Evolutionary conservation across 64 coral and sea anemone genomes (phyloP), one percentile per base, ranked within the genome.

Genomic region (Platygyra sinensis): DNA sequence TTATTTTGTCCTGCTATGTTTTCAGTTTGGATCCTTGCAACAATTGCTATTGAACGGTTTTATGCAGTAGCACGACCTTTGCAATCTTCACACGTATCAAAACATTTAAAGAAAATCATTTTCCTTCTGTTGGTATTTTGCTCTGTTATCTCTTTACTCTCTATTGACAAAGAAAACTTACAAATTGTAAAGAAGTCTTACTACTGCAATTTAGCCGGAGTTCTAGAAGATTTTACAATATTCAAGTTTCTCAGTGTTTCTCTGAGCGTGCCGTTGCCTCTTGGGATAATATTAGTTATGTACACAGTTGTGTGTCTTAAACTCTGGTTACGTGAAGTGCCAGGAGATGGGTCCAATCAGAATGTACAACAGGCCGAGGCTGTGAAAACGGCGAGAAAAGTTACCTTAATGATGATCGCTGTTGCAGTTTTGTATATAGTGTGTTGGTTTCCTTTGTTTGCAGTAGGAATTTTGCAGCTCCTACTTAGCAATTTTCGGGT

Each of bases 381-480:
- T n/a, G 10, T 69, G 5, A 27, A 11, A 11, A 69, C 22, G n/a
- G 65, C 65, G n/a, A 69, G 65, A 25, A 69, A 69, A 27, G 65
- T 69, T 25, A 69, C 65, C n/a, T 2, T n/a, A 9, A 69, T 69
- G 65, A 69, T 69, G 65, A 25, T 69, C 24, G 65, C 24, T n/a
- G 10, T 69, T 27, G 22, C 10, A 2, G 65, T 69, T n/a, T 69
- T 55, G 22, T 57, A 27, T 55, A 4, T 29, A 1, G 8, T 79
- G 49, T 79, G 50, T n/a, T 79, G 76, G 76, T 15, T 79, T 55
- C 76, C 76, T 5, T 79, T 15, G 50, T 52, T 55, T 57, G n/a
- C n/a, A 15, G 22, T 52, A 16, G 16, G 27, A 13, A 29, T 20
- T 5, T 15, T 55, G 24, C 13, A 27, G 10, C 10, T n/a, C n/a